Evolutionary conservation across 1,140 invertebrate genomes (phyloP).

Genomic region (Cephus cinctus): DNA sequence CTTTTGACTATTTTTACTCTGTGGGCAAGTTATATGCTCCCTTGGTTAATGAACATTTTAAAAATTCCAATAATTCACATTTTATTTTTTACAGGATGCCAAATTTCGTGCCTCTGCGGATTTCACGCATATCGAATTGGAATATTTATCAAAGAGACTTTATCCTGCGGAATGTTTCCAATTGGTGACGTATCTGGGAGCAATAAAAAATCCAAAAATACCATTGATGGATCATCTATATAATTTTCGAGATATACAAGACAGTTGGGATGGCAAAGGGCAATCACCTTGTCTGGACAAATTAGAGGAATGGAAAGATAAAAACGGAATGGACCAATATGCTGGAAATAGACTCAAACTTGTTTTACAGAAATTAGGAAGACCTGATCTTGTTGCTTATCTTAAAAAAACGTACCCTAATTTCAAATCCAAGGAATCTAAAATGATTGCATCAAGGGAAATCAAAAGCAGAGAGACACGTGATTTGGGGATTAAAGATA

Average conservation of each 20-base stretch:
- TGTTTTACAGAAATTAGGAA: slow-evolving; percentile 4
- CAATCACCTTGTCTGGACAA: slow-evolving; percentile 4
- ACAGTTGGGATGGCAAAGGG: background rate
- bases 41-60: no score
- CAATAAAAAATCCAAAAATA: background rate
- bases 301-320: slow-evolving; percentile 6
- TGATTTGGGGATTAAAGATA: no score
- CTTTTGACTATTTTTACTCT: slow-evolving; percentile 6
- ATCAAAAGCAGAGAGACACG: no score
- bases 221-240: background rate
- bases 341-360: slow-evolving; percentile 5
- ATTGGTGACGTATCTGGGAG: slow-evolving; percentile 1
- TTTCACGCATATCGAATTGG: slow-evolving; percentile 7
- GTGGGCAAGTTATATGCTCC: slow-evolving; percentile 9
- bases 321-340: background rate
- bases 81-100: background rate
- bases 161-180: slow-evolving; percentile 4
- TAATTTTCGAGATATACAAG: background rate
- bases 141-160: slow-evolving; percentile 8
- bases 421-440: no score
- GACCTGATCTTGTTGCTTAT: slow-evolving; percentile 3
- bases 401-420: no score
- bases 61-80: slow-evolving; percentile 2
- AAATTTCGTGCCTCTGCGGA: background rate
- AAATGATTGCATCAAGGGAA: no score